These are phyloP conservation scores for Linepithema humile DNA, from an alignment of 1,140 invertebrate species.

Conservation along the genomic window DNA sequence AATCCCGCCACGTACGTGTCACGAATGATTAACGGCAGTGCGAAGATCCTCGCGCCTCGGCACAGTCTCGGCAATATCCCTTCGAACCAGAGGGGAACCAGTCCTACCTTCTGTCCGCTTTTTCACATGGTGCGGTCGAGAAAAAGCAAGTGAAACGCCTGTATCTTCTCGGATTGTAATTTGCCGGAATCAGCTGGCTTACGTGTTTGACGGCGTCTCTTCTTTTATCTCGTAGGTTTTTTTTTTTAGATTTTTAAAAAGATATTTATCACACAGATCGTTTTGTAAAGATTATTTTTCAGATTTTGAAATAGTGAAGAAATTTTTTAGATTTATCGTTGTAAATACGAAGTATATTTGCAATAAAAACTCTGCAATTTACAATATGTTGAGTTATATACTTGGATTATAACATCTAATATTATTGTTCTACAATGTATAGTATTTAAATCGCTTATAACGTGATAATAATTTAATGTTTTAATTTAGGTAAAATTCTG, in stretches of 20 bases:
- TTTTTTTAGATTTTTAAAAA: constrained; percentile 28
- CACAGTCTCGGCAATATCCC: constrained; percentile 39
- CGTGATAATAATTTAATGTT: not conserved
- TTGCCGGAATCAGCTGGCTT: constrained; percentile 38
- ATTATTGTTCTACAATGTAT: not conserved
- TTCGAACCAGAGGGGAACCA: constrained; percentile 10
- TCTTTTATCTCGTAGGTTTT: not conserved
- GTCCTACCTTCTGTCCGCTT: constrained; percentile 24
- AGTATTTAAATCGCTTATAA: too few relatives aligned
- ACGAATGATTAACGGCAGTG: constrained; percentile 66
- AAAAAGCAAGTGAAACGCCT: constrained; percentile 29
- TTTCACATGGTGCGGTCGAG: constrained; percentile 15
- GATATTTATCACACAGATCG: not conserved
- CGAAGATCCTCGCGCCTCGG: constrained; percentile 43
- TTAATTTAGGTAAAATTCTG: not conserved
- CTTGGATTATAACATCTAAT: not conserved
- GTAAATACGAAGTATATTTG: too few relatives aligned
- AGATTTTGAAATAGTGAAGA: not conserved
- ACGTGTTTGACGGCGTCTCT: not conserved
- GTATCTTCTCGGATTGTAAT: constrained; percentile 31
- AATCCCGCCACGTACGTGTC: constrained; percentile 71
- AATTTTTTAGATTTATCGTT: not conserved
- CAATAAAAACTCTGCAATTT: too few relatives aligned
- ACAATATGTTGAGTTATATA: not conserved
- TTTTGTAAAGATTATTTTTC: not conserved